Conservation (phyloP, 2,888 invertebrate species). For the Lasioglossum figueresi region DNA sequence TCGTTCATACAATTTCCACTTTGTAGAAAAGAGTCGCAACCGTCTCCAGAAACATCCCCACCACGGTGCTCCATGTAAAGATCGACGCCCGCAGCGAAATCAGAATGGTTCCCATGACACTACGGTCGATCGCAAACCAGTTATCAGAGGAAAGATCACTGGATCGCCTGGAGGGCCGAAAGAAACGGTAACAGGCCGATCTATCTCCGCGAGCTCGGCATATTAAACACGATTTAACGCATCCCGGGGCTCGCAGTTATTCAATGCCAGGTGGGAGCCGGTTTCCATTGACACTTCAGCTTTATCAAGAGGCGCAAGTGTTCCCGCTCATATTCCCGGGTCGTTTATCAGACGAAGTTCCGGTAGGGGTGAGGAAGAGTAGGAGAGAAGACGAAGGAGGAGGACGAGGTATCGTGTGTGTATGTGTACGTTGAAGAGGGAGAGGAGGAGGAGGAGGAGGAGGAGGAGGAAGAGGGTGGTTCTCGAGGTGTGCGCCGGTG, state of each 20-base stretch:
- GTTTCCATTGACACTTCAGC: constrained; percentile 27
- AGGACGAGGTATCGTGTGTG: constrained; percentile 10
- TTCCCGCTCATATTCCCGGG: constrained; percentile 43
- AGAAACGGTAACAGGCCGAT: not conserved
- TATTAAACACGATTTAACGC: constrained; percentile 39
- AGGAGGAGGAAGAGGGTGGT: not conserved
- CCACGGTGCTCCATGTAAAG: not conserved
- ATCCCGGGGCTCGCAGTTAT: constrained; percentile 6
- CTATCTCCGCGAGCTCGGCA: constrained; percentile 17
- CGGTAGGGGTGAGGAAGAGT: not conserved
- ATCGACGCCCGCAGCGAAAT: not conserved
- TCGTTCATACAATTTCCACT: not conserved
- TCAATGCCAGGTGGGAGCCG: constrained; percentile 20
- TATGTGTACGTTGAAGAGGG: not conserved
- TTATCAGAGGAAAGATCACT: not conserved
- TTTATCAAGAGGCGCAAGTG: constrained; percentile 46
- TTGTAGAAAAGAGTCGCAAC: not conserved
- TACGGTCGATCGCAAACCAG: not conserved
- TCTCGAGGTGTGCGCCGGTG: not conserved
- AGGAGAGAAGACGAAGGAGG: not conserved
- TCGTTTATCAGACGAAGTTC: constrained; percentile 43
- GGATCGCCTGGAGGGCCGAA: not conserved
- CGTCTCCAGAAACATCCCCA: not conserved
- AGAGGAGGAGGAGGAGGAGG: no score
- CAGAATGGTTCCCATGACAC: not conserved